phyloP scores from a whole-genome alignment of 2,113 vertebrate species.

The Etheostoma spectabile region DNA sequence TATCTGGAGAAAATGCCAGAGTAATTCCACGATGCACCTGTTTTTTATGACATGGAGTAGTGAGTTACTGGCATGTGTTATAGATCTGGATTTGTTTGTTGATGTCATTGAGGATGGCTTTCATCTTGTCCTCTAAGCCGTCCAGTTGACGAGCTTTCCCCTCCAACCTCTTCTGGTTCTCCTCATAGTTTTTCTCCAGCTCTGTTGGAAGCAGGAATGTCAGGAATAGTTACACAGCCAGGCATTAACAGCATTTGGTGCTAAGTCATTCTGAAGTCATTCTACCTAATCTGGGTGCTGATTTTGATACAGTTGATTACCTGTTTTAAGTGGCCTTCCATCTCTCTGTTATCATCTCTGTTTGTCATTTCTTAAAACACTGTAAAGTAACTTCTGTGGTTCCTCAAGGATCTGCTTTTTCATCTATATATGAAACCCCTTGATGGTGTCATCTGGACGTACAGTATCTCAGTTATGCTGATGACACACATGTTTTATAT shows the following conservation, averaged over 20 bases:
- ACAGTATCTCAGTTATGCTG: background rate
- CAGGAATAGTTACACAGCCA: conserved; percentile 2
- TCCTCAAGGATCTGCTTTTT: background rate
- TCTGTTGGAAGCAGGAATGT: conserved; percentile 75
- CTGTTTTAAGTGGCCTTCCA: background rate
- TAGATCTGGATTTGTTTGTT: conserved; percentile 98
- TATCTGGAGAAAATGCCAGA: background rate
- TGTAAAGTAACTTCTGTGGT: background rate
- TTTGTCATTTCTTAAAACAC: background rate
- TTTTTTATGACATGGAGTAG: background rate
- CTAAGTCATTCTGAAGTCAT: background rate
- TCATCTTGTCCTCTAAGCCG: conserved; percentile 95
- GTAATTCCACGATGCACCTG: background rate
- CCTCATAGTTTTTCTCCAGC: conserved; percentile 92
- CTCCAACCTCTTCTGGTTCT: conserved; percentile 90
- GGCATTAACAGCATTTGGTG: background rate
- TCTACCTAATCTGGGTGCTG: background rate
- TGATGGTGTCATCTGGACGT: background rate
- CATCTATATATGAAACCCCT: background rate
- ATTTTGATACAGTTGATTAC: background rate
- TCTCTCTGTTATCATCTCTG: too few species aligned
- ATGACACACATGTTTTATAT: background rate
- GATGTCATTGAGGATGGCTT: conserved; percentile 90
- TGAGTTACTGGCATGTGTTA: conserved; percentile 93
- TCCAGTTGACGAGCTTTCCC: conserved; percentile 93